Base-by-base conservation (phyloP, 2,113 vertebrate genomes). In the Thalassarche chlororhynchos region DNA sequence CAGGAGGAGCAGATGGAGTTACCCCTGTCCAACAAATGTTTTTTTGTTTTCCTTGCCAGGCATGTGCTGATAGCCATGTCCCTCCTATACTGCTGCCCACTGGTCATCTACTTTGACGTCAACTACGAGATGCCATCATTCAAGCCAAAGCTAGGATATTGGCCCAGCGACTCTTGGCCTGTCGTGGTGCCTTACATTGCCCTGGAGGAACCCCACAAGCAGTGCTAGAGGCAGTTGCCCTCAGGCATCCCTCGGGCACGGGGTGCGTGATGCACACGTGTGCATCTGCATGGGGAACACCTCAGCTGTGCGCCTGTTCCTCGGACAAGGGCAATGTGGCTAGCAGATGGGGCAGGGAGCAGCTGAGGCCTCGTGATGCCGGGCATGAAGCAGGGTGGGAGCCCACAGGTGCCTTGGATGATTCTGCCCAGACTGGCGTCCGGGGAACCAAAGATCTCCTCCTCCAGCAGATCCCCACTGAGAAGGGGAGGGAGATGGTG, bases 41-140 rank as follows among this genome's bases (percentile, higher is more conserved):
- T 44, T 16, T 52, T 32, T 69, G 17, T 44, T 58, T 52, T 49
- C 75, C 90, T 38, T 55, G 14, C 17, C 97, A 99, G 99, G 99
- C 99, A 99, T 6, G 98, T 99, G 62, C 97, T 99, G 91, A 99
- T 99, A 75, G 99, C 98, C 93, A 34, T 99, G 31, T 98, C 99
- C 24, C 98, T 99, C 36, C 98, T 99, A 5, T 99, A 99, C 6
- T 98, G 88, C 82, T 98, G 97, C 54, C 99, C 98, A 0, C 90
- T 99, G 40, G 97, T 99, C 74, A 98, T 99, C 52, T 98, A 99
- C 97, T 96, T 99, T 40, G 98, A 99, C 0, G 98, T 99, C 89
- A 84, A 0, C 52, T 98, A 98, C 0, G 99, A 99, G 97, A 98
- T 99, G 91, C 99, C 99, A 2, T 96, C 98, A 1, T 97, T 98